Conservation (phyloP, 2,113 vertebrate genomes). For the Pelobates fuscus region DNA sequence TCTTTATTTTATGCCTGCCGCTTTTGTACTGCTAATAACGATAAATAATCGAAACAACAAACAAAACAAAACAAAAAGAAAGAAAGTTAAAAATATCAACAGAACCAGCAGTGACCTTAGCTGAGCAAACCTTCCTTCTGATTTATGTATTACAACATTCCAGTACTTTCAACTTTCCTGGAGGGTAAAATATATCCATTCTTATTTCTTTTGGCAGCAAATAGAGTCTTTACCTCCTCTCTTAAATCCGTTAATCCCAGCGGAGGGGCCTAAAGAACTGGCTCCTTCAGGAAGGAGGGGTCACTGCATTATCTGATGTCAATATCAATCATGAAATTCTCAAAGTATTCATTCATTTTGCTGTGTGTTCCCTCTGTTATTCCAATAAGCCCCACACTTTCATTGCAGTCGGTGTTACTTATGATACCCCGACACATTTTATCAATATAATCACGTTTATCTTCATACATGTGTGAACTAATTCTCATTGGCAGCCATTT, state of each 20-base stretch:
- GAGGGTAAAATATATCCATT: slow-evolving; percentile 48
- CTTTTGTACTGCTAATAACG: no score
- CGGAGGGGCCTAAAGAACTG: slow-evolving; percentile 39
- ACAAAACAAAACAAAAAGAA: no score
- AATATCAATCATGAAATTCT: slow-evolving; percentile 35
- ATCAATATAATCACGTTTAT: neutral
- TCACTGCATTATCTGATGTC: slow-evolving; percentile 40
- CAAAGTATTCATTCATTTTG: slow-evolving; percentile 28
- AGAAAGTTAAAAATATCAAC: neutral
- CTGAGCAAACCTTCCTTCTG: slow-evolving; percentile 32
- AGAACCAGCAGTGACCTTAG: slow-evolving; percentile 43
- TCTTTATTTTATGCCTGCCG: no score
- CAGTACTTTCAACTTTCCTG: slow-evolving; percentile 48
- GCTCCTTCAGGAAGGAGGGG: slow-evolving; percentile 34
- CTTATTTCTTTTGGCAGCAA: slow-evolving; percentile 46
- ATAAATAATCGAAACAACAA: no score
- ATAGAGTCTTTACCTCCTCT: slow-evolving; percentile 43
- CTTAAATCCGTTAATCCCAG: slow-evolving; percentile 43
- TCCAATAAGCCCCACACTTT: slow-evolving; percentile 17
- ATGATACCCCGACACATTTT: slow-evolving; percentile 1
- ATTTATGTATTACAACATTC: slow-evolving; percentile 45
- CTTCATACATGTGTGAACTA: neutral
- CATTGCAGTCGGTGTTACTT: slow-evolving; percentile 4
- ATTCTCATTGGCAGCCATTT: no score
- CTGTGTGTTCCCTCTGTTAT: slow-evolving; percentile 4